Conservation (phyloP, 2,797 vertebrate species). For the Aratinga solstitialis region DNA sequence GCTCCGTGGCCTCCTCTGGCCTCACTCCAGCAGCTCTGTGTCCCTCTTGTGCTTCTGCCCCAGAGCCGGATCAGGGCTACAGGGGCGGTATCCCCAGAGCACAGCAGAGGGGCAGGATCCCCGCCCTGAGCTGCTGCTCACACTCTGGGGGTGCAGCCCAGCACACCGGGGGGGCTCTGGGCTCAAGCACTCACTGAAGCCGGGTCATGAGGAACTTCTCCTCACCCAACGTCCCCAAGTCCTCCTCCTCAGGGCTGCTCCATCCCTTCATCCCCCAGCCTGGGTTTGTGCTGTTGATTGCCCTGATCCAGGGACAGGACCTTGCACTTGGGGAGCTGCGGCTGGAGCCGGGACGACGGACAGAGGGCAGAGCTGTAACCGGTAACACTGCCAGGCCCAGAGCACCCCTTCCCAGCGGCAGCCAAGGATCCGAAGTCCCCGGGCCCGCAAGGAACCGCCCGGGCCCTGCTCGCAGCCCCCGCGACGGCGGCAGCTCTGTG, state of each 20-base stretch:
- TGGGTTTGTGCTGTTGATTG: not conserved
- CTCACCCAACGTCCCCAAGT: not conserved
- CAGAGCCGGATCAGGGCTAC: too few relatives aligned
- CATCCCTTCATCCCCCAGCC: not conserved
- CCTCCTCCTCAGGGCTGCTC: too few relatives aligned
- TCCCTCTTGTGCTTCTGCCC: too few relatives aligned
- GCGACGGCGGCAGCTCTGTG: not conserved
- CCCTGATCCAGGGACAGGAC: not conserved
- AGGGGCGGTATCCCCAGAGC: too few relatives aligned
- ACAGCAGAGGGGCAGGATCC: not conserved
- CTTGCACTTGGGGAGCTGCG: not conserved
- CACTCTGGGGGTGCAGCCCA: not conserved
- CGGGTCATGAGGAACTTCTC: not conserved
- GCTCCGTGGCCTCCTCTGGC: too few relatives aligned
- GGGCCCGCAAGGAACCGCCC: not conserved
- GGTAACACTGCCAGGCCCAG: not conserved
- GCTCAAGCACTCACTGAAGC: not conserved
- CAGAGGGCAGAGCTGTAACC: too few relatives aligned
- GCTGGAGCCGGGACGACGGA: not conserved
- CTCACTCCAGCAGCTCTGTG: too few relatives aligned
- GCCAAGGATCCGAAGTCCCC: not conserved
- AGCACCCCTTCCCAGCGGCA: too few relatives aligned
- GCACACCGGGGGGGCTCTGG: not conserved
- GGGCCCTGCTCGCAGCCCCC: too few relatives aligned
- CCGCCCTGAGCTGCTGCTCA: not conserved